Conservation (phyloP, 30 jellyfish, hydroid and myxozoan genomes). For the Chrysaora quinquecirrha region DNA sequence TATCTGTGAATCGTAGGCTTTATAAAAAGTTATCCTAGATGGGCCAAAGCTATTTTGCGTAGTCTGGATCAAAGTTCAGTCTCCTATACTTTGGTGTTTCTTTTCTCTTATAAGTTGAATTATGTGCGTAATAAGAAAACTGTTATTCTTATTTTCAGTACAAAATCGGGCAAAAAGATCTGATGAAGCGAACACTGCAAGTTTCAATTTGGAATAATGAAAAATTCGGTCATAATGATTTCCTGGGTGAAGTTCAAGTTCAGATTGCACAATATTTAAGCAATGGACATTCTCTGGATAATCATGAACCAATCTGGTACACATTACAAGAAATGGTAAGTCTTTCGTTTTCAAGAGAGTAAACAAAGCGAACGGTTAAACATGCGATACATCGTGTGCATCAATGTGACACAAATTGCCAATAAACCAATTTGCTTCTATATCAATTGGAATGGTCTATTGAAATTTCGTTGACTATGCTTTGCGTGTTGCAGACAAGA, state of each 20-base stretch:
- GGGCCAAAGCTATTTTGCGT: too few species aligned
- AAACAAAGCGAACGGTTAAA: not conserved
- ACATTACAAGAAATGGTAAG: slow-evolving; percentile 93
- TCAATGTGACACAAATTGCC: too few species aligned
- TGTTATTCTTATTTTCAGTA: slow-evolving; percentile 82
- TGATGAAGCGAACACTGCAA: slow-evolving; percentile 86
- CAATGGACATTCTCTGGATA: slow-evolving; percentile 75
- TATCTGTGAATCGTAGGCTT: too few species aligned
- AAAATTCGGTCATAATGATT: slow-evolving; percentile 96
- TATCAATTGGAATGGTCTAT: too few species aligned
- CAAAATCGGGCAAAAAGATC: slow-evolving; percentile 83
- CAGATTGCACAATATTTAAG: slow-evolving; percentile 78
- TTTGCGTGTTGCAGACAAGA: too few species aligned
- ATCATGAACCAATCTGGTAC: slow-evolving; percentile 92
- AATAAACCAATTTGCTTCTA: too few species aligned
- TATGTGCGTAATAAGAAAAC: too few species aligned
- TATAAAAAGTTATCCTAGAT: too few species aligned
- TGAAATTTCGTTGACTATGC: too few species aligned
- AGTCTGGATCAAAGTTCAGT: too few species aligned
- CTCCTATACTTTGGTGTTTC: too few species aligned
- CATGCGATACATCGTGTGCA: not conserved
- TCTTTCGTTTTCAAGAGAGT: not conserved
- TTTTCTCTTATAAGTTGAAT: too few species aligned
- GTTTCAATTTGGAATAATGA: slow-evolving; percentile 94
- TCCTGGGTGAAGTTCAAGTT: slow-evolving; percentile 96